Base-by-base conservation (phyloP, 2,113 vertebrate species). In the Anolis sagrei region DNA sequence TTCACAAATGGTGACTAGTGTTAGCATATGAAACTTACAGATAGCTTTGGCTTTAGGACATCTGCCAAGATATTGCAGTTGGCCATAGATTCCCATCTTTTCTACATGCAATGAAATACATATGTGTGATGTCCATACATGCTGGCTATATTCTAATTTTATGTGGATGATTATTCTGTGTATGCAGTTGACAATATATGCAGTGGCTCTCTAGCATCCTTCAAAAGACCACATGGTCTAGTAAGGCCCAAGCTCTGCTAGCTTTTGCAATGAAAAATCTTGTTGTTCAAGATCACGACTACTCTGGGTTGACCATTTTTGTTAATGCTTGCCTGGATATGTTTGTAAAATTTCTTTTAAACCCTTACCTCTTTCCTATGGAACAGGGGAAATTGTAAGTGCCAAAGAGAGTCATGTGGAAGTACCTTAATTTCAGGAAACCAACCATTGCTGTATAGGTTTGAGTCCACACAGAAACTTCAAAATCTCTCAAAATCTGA, bases 361-460 rank as follows among this genome's bases (percentile, higher is more conserved):
- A 19, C 7, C 72, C 34, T 49, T 5, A 32, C 32, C 72, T 32
- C 73, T 66, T 58, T 61, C 36, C 54, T 49, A 25, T n/a, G 8
- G 39, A 75, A 48, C 7, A 32, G 39, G 27, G 16, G 61, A 10
- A 16, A 10, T 25, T 16, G 5, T 34, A 58, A 80, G 78, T 18
- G n/a, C 49, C 74, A 66, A 61, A 3, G 9, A 21, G 1, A 76
- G 7, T 81, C 66, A 27, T 81, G 32, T 79, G 14, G 18, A 14
- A 14, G 36, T 80, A 87, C 66, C 79, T 89, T 76, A 69, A 83
- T 91, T 94, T 91, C 94, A 90, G 92, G 93, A 93, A 94, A 93
- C 44, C 89, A 89, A 89, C 34, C 23, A 91, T 90, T 93, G 70
- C 83, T 90, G 49, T 86, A 86, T 86, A 78, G 39, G 0, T 84